Evolutionary conservation across 2,113 vertebrate species (phyloP), one percentile per base, ranked within the genome.

Genomic region (Platysternon megacephalum): DNA sequence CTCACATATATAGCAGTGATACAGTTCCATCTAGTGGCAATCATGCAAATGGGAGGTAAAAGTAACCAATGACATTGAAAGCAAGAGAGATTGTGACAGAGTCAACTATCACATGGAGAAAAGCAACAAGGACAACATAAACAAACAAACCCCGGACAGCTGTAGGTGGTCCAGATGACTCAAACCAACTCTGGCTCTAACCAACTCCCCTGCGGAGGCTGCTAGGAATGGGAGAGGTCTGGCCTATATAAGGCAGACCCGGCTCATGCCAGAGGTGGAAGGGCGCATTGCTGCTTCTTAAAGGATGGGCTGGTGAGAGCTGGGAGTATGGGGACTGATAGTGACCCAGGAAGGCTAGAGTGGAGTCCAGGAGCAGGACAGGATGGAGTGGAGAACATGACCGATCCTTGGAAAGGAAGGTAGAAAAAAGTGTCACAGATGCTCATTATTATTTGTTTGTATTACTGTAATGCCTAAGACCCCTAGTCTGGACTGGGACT

Each of bases 1-100:
- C 3, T 0, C 0, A 53, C 14, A 46, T 51, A 35, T 88, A 49
- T 21, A 1, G 92, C 87, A 14, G 83, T 11, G 48, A 35, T 12
- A 7, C 81, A 95, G 87, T 93, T 22, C 97, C 94, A 96, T 93
- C 97, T 97, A 80, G 87, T 90, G 97, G 11, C 78, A 2, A 26
- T 0, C 9, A 10, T 44, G 46, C 6, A 52, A n/a, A 61, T 14
- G 9, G 4, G 16, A 68, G 17, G 35, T 80, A 17, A 48, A 52
- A 51, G 1, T 1, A 4, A 0, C 79, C 11, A 52, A 56, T 7
- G 26, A 39, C 5, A 1, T 17, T 32, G 28, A 84, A 49, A 24
- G 11, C 28, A 46, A 44, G 21, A 74, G 68, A 76, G 42, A 6
- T 21, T 21, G 14, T 68, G 65, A 39, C 32, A 65, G 28, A 58